These are phyloP conservation scores for Ormia ochracea DNA, from an alignment of 2,888 invertebrate species.

Conservation along the genomic window DNA sequence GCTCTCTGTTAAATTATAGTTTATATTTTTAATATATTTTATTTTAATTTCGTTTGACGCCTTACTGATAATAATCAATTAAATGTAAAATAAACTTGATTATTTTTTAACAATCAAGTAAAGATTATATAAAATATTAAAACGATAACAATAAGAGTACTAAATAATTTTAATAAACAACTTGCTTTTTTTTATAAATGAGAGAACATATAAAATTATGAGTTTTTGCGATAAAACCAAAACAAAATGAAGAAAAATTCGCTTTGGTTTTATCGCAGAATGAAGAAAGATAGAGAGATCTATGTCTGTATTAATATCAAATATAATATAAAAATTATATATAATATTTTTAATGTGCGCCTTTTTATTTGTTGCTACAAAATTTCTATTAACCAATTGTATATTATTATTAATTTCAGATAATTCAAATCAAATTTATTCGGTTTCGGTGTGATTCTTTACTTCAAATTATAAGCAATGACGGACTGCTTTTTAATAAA, in stretches of 20 bases:
- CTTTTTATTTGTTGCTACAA: background rate
- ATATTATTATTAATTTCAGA: conserved; percentile 69
- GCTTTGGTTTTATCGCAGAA: background rate
- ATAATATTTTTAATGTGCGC: conserved; percentile 16
- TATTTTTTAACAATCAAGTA: background rate
- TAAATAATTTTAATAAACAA: conserved; percentile 1
- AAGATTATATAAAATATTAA: background rate
- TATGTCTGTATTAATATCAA: conserved; percentile 20
- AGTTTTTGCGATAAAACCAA: too few relatives aligned
- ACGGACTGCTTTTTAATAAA: conserved; percentile 47
- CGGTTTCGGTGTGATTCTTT: conserved; percentile 72
- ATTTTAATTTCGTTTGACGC: background rate
- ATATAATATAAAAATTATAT: conserved; percentile 1
- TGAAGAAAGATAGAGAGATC: conserved; percentile 8
- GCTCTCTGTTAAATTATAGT: conserved; percentile 55
- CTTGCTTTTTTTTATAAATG: background rate
- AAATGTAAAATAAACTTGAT: background rate
- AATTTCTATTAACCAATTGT: conserved; percentile 23
- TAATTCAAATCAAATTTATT: conserved; percentile 73
- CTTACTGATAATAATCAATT: background rate
- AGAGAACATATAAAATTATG: conserved; percentile 7
- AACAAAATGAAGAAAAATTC: too few relatives aligned
- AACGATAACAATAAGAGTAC: conserved; percentile 1
- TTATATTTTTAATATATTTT: conserved; percentile 14
- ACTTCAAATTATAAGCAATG: conserved; percentile 46